Evolutionary conservation across 2,797 vertebrate genomes (phyloP), one percentile per base, ranked within the genome.

Genomic region (Pteronotus mesoamericanus): DNA sequence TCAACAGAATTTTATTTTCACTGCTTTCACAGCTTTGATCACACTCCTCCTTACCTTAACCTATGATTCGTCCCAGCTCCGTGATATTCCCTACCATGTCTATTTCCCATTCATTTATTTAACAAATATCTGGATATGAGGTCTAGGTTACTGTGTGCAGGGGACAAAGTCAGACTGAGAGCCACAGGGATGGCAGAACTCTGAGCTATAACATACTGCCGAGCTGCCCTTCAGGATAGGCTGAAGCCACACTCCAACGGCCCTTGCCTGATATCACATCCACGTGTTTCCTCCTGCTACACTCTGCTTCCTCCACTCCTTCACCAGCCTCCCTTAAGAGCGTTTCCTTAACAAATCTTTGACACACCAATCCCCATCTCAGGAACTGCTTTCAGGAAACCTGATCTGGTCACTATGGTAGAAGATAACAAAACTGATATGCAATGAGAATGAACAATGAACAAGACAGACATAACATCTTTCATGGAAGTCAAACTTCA

Each of bases 301-400:
- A 68, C 9, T 15, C 21, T 71, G 14, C 19, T 64, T 18, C 4
- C 18, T 4, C 0, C 24, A 57, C 8, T 44, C 66, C 14, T 57
- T 61, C n/a, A 26, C 7, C 32, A n/a, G 42, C 44, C 34, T 71
- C 2, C 12, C 24, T 6, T 48, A 1, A 8, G 19, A 88, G 22
- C 1, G 29, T 8, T 32, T 71, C 2, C n/a, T 68, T 53, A 89
- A 32, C 3, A 74, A 61, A 51, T 24, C 8, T 51, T n/a, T 69
- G 80, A 29, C 59, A 82, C 19, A 34, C 19, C 21, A 44, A 18
- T 42, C 42, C 24, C 84, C 55, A 53, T 14, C 68, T 95, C n/a
- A 24, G 86, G 34, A 89, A 82, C 4, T 66, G 69, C 48, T 89
- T 78, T 68, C 7, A 75, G 29, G 22, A 18, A 91, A 53, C 42